phyloP scores from a whole-genome alignment of 2,888 invertebrate species.

The Syritta pipiens region DNA sequence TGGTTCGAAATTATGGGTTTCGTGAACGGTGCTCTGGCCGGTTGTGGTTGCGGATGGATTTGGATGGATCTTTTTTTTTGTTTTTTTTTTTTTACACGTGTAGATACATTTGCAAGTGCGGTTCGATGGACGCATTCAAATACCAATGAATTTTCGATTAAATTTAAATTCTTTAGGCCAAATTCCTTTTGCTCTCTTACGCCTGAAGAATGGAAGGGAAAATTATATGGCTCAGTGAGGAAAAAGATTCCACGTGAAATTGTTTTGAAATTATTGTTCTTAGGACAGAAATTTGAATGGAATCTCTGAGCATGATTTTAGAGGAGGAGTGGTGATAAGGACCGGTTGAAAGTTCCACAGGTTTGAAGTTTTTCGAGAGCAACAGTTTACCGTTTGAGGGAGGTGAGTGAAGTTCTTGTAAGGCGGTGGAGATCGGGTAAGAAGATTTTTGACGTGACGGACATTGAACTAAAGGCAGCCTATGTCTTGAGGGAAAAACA shows the following conservation, averaged over 20 bases:
- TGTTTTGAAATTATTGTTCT: neutral
- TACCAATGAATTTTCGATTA: constrained; percentile 55
- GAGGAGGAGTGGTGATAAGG: no score
- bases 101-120: constrained; percentile 17
- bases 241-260: neutral
- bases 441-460: no score
- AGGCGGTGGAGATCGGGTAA: no score
- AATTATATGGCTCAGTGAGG: constrained; percentile 7
- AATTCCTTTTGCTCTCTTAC: constrained; percentile 11
- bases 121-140: constrained; percentile 4
- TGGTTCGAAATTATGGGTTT: constrained; percentile 80
- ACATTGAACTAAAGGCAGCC: no score
- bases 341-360: no score
- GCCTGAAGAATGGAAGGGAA: neutral
- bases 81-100: constrained; percentile 45
- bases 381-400: no score
- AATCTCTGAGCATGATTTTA: no score
- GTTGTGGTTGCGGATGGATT: constrained; percentile 31
- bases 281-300: constrained; percentile 5
- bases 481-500: no score
- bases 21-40: constrained; percentile 67
- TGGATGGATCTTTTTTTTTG: constrained; percentile 70
- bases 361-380: no score
- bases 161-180: constrained; percentile 46
- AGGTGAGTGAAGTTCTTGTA: no score